Percentiles rank a stretch among this genome's conserved stretches.
Conservation (phyloP, 1,140 invertebrate genomes). For the Gonioctena quinquepunctata region DNA sequence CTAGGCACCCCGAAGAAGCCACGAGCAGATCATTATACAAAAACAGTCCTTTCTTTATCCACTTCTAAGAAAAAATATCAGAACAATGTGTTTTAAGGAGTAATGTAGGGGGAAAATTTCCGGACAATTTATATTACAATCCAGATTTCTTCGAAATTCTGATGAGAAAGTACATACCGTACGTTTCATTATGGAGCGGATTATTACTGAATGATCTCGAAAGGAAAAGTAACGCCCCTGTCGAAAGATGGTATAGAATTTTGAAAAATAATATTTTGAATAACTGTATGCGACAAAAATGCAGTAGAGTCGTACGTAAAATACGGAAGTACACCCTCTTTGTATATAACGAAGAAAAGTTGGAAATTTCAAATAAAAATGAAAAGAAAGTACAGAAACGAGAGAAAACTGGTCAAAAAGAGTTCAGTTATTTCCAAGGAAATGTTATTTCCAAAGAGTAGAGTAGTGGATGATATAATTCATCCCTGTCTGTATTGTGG, state of each 20-base stretch:
- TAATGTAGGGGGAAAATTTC: too few species aligned
- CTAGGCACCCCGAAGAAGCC: too few species aligned
- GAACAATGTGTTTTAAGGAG: too few species aligned
- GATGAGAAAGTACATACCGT: neutral
- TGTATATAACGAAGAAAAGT: neutral
- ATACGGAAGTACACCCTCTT: neutral
- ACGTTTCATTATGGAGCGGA: neutral
- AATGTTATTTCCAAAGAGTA: neutral
- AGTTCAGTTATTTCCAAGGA: neutral
- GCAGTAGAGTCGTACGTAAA: neutral
- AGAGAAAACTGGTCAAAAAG: neutral
- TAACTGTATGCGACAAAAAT: neutral
- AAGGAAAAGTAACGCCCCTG: neutral
- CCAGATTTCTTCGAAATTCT: neutral
- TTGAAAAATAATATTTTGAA: constrained; percentile 5
- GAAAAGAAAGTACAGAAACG: neutral
- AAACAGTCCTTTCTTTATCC: neutral
- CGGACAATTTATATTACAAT: neutral
- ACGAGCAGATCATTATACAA: too few species aligned
- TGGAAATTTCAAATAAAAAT: neutral
- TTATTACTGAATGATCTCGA: neutral
- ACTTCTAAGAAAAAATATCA: neutral
- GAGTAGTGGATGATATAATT: neutral
- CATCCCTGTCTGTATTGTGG: neutral
- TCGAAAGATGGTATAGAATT: constrained; percentile 8